Evolutionary conservation across 1,140 invertebrate genomes (phyloP).

Genomic region (Cotesia chilonis): DNA sequence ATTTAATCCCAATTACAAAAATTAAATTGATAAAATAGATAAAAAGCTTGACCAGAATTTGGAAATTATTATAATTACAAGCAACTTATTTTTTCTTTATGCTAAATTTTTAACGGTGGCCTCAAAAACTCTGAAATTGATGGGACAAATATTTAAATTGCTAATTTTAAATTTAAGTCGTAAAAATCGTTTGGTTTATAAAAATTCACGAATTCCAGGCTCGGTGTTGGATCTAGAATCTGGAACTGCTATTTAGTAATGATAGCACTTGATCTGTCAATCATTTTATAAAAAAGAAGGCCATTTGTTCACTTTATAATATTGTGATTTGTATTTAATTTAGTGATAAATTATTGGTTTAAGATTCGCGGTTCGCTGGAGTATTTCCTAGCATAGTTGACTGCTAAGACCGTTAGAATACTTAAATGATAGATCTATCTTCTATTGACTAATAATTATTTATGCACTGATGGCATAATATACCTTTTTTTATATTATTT

Average conservation of each 20-base stretch:
- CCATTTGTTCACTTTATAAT: not conserved
- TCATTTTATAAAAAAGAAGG: not conserved
- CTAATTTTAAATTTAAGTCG: too few relatives aligned
- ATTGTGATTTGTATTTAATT: not conserved
- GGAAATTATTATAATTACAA: too few relatives aligned
- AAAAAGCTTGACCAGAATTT: too few relatives aligned
- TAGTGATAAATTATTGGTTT: conserved; percentile 1
- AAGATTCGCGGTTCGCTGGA: conserved; percentile 26
- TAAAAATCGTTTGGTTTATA: too few relatives aligned
- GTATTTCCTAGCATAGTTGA: conserved; percentile 4
- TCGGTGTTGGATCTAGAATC: too few relatives aligned
- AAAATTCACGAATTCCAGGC: too few relatives aligned
- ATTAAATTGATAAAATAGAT: too few relatives aligned
- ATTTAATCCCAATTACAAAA: too few relatives aligned
- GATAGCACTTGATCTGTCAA: not conserved
- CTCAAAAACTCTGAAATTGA: too few relatives aligned
- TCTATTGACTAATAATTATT: conserved; percentile 7
- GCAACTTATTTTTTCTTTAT: too few relatives aligned
- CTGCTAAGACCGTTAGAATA: conserved; percentile 13
- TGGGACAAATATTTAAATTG: too few relatives aligned
- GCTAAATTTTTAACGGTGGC: too few relatives aligned
- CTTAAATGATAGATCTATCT: conserved; percentile 1
- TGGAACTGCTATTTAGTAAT: not conserved
- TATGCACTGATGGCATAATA: conserved; percentile 6
- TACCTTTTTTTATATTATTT: not conserved